Evolutionary conservation across 1,140 invertebrate species (phyloP), one percentile per base, ranked within the genome.

Genomic region (Drosophila pandora): DNA sequence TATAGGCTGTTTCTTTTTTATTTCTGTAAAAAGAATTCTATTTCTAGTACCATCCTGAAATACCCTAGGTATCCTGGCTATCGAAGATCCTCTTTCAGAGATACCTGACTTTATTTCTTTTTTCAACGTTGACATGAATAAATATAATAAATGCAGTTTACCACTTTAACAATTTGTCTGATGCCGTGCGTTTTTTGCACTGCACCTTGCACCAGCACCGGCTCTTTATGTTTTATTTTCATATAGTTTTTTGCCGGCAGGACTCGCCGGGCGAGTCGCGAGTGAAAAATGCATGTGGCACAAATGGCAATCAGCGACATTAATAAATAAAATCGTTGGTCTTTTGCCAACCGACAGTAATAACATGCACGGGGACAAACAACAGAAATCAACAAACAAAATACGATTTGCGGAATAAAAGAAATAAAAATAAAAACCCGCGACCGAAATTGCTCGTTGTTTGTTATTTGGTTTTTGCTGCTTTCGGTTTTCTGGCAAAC

Each of bases 291-390:
- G 60, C 59, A 65, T 80, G 62, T 69, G 63, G 70, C 72, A 76
- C 58, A 76, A 76, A 59, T 70, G 77, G 65, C 78, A 76, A 80
- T 80, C 77, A 80, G 67, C 71, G 61, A 56, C 72, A 76, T 80
- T 80, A 80, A 80, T 80, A 80, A 80, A 80, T 80, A 72, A 80
- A 80, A 80, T 72, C 64, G 47, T 76, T 74, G 77, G 69, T 79
- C 58, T 68, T 74, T 79, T 79, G 77, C 76, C 77, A 79, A 79
- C 69, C 70, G 57, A 60, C 68, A 67, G 69, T 68, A 78, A 78
- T 62, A 59, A 76, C 60, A 78, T 61, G 70, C 54, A 60, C 39
- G 45, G 50, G 32, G 32, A 76, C 41, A 74, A 74, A 74, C 56
- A 59, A 62, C 55, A 73, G 50, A 73, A 72, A 56, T 64, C 60